These are phyloP conservation scores for Litoditis marina DNA, from an alignment of 2,888 invertebrate species.

Conservation along the genomic window DNA sequence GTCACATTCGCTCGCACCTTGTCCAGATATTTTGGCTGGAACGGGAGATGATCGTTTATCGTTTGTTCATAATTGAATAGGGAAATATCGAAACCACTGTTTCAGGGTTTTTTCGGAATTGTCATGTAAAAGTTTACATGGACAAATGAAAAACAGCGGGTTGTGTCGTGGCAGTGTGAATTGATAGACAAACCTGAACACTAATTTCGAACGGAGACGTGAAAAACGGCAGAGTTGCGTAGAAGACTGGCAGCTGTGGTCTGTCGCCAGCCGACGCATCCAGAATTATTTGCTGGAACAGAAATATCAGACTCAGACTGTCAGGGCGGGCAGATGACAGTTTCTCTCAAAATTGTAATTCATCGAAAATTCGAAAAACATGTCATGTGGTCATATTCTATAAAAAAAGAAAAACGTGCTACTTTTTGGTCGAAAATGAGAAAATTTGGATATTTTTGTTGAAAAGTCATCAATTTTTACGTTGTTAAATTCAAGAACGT, in stretches of 20 bases:
- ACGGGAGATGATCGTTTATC: too few relatives aligned
- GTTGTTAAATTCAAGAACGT: too few relatives aligned
- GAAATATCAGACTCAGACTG: neutral
- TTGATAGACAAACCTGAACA: constrained; percentile 8
- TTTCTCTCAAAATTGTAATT: neutral
- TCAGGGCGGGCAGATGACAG: too few relatives aligned
- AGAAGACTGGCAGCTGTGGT: constrained; percentile 7
- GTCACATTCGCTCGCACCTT: neutral
- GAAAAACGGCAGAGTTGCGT: constrained; percentile 15
- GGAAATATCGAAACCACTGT: too few relatives aligned
- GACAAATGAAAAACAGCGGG: neutral
- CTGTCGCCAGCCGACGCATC: neutral
- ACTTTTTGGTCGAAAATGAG: too few relatives aligned
- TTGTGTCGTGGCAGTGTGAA: too few relatives aligned
- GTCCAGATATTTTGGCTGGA: constrained; percentile 14
- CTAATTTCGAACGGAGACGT: constrained; percentile 13
- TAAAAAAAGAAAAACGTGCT: too few relatives aligned
- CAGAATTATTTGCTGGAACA: neutral
- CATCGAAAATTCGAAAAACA: too few relatives aligned
- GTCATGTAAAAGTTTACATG: too few relatives aligned
- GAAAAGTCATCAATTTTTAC: too few relatives aligned
- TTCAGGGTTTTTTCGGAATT: too few relatives aligned
- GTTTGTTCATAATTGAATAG: neutral
- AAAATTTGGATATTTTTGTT: too few relatives aligned
- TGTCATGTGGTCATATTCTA: constrained; percentile 1